Conservation (phyloP, 2,113 vertebrate genomes). For the Bujurquina vittata region DNA sequence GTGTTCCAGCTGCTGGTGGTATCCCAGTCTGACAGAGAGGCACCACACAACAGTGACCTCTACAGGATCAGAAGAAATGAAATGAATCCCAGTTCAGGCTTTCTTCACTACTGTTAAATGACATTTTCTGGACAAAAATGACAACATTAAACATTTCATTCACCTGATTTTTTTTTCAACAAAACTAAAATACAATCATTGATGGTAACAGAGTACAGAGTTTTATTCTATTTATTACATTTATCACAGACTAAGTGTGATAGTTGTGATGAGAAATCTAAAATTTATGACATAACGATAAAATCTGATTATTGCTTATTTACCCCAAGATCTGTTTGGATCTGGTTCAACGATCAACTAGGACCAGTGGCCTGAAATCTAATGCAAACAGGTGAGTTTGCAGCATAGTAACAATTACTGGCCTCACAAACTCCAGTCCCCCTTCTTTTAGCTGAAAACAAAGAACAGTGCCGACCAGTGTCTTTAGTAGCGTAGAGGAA, state of each 20-base stretch:
- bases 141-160: neutral
- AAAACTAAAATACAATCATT: neutral
- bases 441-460: constrained; percentile 48
- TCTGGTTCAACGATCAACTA: neutral
- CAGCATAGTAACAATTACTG: constrained; percentile 49
- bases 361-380: neutral
- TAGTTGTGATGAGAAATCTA: neutral
- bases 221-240: neutral
- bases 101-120: neutral
- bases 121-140: neutral
- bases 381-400: constrained; percentile 55
- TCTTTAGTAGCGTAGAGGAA: constrained; percentile 62
- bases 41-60: constrained; percentile 82
- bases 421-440: constrained; percentile 15
- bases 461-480: constrained; percentile 71
- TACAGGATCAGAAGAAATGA: constrained; percentile 73
- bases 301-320: neutral
- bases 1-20: constrained; percentile 21
- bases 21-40: constrained; percentile 41
- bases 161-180: neutral
- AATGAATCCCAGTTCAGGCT: neutral
- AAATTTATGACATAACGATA: neutral
- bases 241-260: neutral
- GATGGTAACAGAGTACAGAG: neutral
- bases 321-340: neutral